Evolutionary conservation across 2,888 invertebrate genomes (phyloP), one percentile per base, ranked within the genome.

Genomic region (Girardia tigrina): DNA sequence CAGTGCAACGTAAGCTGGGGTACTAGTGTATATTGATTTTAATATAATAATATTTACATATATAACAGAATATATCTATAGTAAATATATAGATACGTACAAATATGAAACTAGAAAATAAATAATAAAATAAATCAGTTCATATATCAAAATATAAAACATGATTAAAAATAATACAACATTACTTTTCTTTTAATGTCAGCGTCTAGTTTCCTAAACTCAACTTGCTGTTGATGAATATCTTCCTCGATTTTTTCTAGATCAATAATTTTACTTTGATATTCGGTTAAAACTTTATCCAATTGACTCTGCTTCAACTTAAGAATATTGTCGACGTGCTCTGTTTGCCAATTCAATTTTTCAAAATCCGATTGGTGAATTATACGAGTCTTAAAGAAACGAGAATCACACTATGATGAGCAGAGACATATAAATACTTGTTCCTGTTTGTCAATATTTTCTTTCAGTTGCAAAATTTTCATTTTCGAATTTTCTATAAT

Each of bases 401-500:
- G 4, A 12, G 23, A 56, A 56, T 56, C 4, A 56, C n/a, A 56
- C 4, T n/a, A 4, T 8, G 4, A 56, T 20, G n/a, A n/a, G n/a
- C n/a, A n/a, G n/a, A n/a, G n/a, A n/a, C n/a, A n/a, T n/a, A n/a
- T n/a, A n/a, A 56, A 56, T 20, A 56, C 56, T 16, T 56, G 56
- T 56, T 56, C 56, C 23, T 56, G 56, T 56, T 56, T 56, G n/a
- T 56, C 56, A 56, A 56, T 56, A 56, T 56, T 56, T 56, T 56
- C 56, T n/a, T 56, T 56, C 23, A 56, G n/a, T 23, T 56, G 56
- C 6, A 56, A 20, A 56, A 6, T 56, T 56, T 56, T 56, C 56
- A 56, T 56, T n/a, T n/a, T 56, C n/a, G n/a, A 56, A 56, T 56
- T 56, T 56, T 56, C 56, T 20, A 56, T 56, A 20, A 23, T 56